Conservation (phyloP, 2,797 vertebrate species). For the Liasis olivaceus region DNA sequence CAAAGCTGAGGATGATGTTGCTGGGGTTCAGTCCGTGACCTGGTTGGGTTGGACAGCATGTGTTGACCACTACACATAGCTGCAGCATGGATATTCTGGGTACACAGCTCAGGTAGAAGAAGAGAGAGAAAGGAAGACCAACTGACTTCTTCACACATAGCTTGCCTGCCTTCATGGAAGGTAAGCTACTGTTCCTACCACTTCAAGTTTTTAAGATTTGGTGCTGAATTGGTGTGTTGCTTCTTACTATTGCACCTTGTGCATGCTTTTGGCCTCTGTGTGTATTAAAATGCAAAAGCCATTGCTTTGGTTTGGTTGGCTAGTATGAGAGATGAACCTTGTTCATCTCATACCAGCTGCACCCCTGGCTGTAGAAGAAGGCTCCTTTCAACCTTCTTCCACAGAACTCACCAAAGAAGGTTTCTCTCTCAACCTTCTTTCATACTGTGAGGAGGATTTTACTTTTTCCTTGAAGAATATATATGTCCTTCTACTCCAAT, state of each 20-base stretch:
- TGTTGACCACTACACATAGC: background rate
- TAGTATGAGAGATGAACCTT: background rate
- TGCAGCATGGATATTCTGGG: background rate
- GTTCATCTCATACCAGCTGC: background rate
- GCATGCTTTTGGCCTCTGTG: background rate
- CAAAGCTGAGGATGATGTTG: background rate
- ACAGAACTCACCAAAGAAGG: background rate
- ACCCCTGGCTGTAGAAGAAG: background rate
- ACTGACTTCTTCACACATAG: background rate
- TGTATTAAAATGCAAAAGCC: background rate
- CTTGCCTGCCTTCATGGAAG: background rate
- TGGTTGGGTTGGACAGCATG: background rate
- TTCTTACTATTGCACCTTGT: background rate
- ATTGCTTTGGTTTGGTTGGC: background rate
- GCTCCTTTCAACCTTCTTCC: background rate
- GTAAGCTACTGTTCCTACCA: background rate
- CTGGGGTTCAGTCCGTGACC: background rate
- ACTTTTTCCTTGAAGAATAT: background rate
- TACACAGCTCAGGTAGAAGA: background rate
- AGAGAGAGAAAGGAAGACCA: background rate
- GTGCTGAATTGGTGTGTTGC: background rate
- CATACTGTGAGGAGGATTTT: background rate
- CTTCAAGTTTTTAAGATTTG: background rate
- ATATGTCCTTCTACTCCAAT: background rate
- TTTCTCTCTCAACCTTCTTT: background rate